Evolutionary conservation across 2,113 vertebrate species (phyloP).

Genomic region (Rhinolophus sinicus): DNA sequence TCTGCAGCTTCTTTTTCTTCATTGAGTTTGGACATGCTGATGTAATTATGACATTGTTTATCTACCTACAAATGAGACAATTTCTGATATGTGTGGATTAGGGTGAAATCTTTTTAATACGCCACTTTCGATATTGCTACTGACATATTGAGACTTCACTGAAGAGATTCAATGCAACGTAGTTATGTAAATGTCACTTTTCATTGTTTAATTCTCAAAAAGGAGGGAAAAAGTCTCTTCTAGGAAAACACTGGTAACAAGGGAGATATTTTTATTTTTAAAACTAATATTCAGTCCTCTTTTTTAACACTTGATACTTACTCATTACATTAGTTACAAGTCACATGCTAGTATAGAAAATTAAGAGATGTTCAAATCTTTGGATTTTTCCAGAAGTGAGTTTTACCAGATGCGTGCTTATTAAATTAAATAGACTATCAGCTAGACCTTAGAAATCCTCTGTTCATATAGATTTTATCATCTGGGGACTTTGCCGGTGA

Average conservation of each 20-base stretch:
- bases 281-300: conserved; percentile 43
- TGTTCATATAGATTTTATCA: conserved; percentile 51
- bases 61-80: conserved; percentile 44
- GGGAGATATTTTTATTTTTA: conserved; percentile 54
- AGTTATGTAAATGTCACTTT: conserved; percentile 14
- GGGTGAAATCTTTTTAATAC: conserved; percentile 49
- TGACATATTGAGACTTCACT: conserved; percentile 74
- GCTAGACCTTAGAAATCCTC: conserved; percentile 30
- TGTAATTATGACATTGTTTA: not conserved
- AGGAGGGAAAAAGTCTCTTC: conserved; percentile 33
- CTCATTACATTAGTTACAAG: conserved; percentile 55
- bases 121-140: conserved; percentile 34
- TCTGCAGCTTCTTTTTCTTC: not conserved
- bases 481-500: not conserved
- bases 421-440: conserved; percentile 44
- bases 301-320: conserved; percentile 40
- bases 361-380: conserved; percentile 50
- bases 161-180: not conserved
- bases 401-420: conserved; percentile 48
- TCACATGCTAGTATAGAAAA: not conserved
- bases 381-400: conserved; percentile 46
- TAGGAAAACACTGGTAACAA: conserved; percentile 4
- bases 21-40: not conserved
- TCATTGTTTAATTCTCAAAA: conserved; percentile 72
- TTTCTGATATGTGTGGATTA: conserved; percentile 38